Evolutionary conservation across 2,113 vertebrate species (phyloP).

Genomic region (Lamprotornis superbus): DNA sequence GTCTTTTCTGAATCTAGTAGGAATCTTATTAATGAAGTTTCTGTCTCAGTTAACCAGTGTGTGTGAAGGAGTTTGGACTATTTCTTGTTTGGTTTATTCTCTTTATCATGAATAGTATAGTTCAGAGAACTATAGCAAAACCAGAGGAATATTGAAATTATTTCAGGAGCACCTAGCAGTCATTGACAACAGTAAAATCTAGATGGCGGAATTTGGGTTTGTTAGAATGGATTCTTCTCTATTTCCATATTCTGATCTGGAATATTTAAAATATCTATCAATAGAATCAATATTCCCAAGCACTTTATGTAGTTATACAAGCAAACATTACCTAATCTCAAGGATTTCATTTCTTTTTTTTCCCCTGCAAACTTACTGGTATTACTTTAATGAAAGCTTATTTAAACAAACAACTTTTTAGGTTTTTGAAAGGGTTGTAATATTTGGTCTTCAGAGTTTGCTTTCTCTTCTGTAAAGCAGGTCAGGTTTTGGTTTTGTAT

Average conservation of each 20-base stretch:
- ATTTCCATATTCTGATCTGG: neutral
- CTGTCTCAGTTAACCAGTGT: neutral
- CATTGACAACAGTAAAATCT: neutral
- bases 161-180: neutral
- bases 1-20: neutral
- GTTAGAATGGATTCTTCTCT: neutral
- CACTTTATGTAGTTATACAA: neutral
- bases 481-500: neutral
- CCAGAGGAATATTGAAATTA: neutral
- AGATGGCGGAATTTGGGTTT: neutral
- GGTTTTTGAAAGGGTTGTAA: neutral
- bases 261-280: neutral
- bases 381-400: neutral
- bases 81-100: neutral
- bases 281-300: neutral
- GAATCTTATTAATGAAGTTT: neutral
- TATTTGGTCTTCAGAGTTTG: neutral
- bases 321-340: neutral
- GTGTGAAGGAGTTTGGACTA: neutral
- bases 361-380: neutral
- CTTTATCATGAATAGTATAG: neutral
- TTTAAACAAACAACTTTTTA: neutral
- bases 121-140: neutral
- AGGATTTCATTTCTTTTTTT: accelerated
- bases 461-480: neutral